Evolutionary conservation across 1,140 invertebrate genomes (phyloP), one percentile per base, ranked within the genome.

Genomic region (Berghia stephanieae): DNA sequence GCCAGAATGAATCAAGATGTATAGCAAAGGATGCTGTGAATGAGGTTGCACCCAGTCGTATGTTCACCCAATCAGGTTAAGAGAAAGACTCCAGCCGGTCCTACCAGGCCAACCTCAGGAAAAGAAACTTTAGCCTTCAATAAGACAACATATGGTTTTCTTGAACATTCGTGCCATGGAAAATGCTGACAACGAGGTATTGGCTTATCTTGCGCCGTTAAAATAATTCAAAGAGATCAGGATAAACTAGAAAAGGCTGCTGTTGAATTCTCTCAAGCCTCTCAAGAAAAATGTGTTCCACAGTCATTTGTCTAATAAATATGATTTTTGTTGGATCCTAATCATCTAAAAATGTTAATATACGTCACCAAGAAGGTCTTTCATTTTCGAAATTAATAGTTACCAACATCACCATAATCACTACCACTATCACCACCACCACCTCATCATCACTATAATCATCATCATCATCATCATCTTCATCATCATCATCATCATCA

Each of bases 401-500:
- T 49, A 60, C 31, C 57, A 60, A n/a, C 57, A 60, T 60, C 57
- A 60, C 31, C 57, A 60, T 60, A 16, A 60, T 60, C 57, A 60
- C 31, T 27, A 60, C 31, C 57, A 60, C 24, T 27, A 60, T 60
- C 57, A 60, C 31, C 57, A 60, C 31, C 57, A 60, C 31, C 57
- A 60, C n/a, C n/a, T n/a, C n/a, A n/a, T n/a, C n/a, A n/a, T n/a
- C n/a, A n/a, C n/a, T n/a, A n/a, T n/a, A n/a, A n/a, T 60, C 57
- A 60, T 60, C 57, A 60, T 60, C 57, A 60, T 60, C 57, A 60
- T 60, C 57, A 60, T 60, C 57, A 60, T 27, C 24, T n/a, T 60
- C 57, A 60, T 60, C 57, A 60, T 60, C 57, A 60, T 60, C 57
- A 60, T 60, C 57, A 60, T 60, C 57, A 60, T 60, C 57, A 60